Evolutionary conservation across 2,113 vertebrate species (phyloP).

Genomic region (Eleginops maclovinus): DNA sequence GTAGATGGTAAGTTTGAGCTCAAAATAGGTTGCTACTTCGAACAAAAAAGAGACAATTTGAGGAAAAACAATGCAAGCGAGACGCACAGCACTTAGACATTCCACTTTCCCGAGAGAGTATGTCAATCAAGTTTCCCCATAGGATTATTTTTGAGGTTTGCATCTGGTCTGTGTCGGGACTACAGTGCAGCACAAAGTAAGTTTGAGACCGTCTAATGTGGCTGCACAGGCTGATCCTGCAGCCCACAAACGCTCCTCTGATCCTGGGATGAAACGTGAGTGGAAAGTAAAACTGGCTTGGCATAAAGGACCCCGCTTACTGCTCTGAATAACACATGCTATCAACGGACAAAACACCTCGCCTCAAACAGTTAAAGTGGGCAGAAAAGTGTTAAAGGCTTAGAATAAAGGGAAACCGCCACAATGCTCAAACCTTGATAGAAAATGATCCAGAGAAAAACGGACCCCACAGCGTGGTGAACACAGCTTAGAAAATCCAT

Average conservation of each 20-base stretch:
- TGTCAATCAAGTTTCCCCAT: not conserved
- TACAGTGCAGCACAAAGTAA: slow-evolving; percentile 57
- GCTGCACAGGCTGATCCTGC: slow-evolving; percentile 66
- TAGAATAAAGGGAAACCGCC: not conserved
- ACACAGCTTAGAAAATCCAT: slow-evolving; percentile 26
- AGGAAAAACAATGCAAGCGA: not conserved
- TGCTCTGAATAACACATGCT: slow-evolving; percentile 60
- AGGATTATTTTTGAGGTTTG: slow-evolving; percentile 10
- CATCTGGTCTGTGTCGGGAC: not conserved
- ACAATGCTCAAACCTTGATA: slow-evolving; percentile 10
- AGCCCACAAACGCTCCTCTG: slow-evolving; percentile 78
- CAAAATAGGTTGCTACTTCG: too few species aligned
- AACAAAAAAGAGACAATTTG: not conserved
- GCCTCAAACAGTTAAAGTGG: slow-evolving; percentile 15
- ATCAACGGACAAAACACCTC: slow-evolving; percentile 15
- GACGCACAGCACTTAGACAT: not conserved
- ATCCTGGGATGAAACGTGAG: slow-evolving; percentile 85
- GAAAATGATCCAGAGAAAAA: slow-evolving; percentile 36
- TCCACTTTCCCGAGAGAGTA: not conserved
- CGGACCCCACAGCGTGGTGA: slow-evolving; percentile 40
- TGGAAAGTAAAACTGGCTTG: slow-evolving; percentile 81
- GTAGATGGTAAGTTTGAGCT: too few species aligned
- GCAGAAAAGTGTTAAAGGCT: slow-evolving; percentile 14
- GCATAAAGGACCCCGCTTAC: slow-evolving; percentile 73
- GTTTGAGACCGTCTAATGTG: slow-evolving; percentile 62